phyloP scores from a whole-genome alignment of 2,888 invertebrate genomes.

The Mythimna pallens region DNA sequence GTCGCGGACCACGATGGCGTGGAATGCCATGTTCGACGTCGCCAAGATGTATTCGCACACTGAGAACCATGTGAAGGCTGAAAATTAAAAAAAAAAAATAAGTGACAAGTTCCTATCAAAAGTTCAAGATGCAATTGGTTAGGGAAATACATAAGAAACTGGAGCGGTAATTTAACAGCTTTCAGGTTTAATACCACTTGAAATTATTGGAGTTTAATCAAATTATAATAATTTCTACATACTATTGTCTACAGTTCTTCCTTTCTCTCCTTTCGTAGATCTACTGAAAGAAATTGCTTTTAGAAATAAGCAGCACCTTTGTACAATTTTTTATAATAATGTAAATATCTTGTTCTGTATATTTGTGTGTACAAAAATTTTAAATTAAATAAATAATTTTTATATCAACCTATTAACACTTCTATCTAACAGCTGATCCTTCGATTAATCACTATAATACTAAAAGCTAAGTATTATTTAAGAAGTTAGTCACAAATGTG shows the following conservation, averaged over 20 bases:
- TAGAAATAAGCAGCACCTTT: too few relatives aligned
- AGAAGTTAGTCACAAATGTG: too few relatives aligned
- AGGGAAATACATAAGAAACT: background rate
- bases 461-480: background rate
- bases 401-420: too few relatives aligned
- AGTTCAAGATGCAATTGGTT: background rate
- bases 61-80: slow-evolving; percentile 98
- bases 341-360: too few relatives aligned
- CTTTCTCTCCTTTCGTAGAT: too few relatives aligned
- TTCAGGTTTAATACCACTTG: background rate
- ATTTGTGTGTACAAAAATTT: too few relatives aligned
- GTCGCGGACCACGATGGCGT: slow-evolving; percentile 96
- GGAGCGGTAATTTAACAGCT: background rate
- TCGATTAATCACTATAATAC: background rate
- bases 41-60: slow-evolving; percentile 98
- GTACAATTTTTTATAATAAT: too few relatives aligned
- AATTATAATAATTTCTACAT: too few relatives aligned
- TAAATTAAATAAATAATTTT: too few relatives aligned
- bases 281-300: too few relatives aligned
- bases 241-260: too few relatives aligned
- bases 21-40: slow-evolving; percentile 97
- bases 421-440: background rate
- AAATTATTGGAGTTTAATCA: too few relatives aligned
- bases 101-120: background rate
- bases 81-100: slow-evolving; percentile 69